phyloP scores from a whole-genome alignment of 1,140 invertebrate genomes.

The Parapsyche elsis region DNA sequence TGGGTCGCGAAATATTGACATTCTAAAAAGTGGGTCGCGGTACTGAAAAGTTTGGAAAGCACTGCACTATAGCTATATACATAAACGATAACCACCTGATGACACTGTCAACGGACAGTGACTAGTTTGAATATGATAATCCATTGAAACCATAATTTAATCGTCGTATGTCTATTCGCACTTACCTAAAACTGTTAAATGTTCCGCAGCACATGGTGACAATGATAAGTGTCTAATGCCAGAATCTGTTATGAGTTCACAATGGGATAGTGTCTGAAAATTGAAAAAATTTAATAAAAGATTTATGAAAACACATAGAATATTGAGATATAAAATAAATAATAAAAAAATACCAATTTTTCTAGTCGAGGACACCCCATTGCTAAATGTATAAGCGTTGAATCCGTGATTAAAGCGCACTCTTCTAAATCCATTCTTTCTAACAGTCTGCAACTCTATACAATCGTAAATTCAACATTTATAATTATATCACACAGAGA shows the following conservation, averaged over 20 bases:
- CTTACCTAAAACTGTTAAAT: conserved; percentile 86
- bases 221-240: conserved; percentile 94
- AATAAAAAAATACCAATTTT: conserved; percentile 77
- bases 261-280: conserved; percentile 94
- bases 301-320: conserved; percentile 9
- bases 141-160: neutral
- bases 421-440: conserved; percentile 99
- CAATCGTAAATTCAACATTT: neutral
- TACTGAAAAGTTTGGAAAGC: too few relatives aligned
- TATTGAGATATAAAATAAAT: conserved; percentile 9
- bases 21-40: too few relatives aligned
- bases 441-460: conserved; percentile 90
- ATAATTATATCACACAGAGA: neutral
- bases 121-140: neutral
- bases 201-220: conserved; percentile 91
- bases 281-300: conserved; percentile 15
- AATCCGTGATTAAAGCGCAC: conserved; percentile 96
- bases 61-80: too few relatives aligned
- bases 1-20: too few relatives aligned
- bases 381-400: conserved; percentile 91
- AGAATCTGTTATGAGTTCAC: conserved; percentile 98
- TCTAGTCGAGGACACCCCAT: conserved; percentile 94
- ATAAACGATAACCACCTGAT: too few relatives aligned
- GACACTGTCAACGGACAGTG: too few relatives aligned
- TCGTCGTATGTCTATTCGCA: neutral